A percentile compares a stretch with the other conserved stretches of the same genome.
Conservation (phyloP, 1,140 invertebrate species). For the Magallana ariakensis region DNA sequence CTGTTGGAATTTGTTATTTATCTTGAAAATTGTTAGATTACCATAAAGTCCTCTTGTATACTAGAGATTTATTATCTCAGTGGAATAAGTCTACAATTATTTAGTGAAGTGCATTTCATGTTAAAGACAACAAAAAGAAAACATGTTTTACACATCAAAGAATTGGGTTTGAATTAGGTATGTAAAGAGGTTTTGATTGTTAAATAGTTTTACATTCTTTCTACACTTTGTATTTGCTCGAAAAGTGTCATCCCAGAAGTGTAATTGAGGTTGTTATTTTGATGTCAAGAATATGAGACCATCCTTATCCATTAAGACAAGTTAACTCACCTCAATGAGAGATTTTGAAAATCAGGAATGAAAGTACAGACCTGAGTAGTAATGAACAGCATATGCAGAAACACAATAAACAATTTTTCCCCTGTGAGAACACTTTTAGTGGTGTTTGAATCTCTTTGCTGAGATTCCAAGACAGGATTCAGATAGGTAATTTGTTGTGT, state of each 20-base stretch:
- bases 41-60: background rate
- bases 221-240: background rate
- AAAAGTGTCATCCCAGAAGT: background rate
- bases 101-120: background rate
- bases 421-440: conserved; percentile 12
- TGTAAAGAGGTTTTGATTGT: background rate
- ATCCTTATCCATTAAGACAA: background rate
- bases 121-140: background rate
- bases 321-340: background rate
- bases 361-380: conserved; percentile 6
- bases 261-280: conserved; percentile 1
- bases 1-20: background rate
- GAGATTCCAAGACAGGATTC: conserved; percentile 5
- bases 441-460: conserved; percentile 30
- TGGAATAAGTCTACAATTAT: background rate
- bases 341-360: background rate
- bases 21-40: background rate
- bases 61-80: background rate
- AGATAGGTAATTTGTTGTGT: conserved; percentile 18
- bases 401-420: background rate
- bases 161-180: background rate
- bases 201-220: background rate
- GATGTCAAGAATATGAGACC: background rate
- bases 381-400: conserved; percentile 30
- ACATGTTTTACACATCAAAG: background rate